Base-by-base conservation (phyloP, 1,140 invertebrate genomes). In the Drosophila tristis region DNA sequence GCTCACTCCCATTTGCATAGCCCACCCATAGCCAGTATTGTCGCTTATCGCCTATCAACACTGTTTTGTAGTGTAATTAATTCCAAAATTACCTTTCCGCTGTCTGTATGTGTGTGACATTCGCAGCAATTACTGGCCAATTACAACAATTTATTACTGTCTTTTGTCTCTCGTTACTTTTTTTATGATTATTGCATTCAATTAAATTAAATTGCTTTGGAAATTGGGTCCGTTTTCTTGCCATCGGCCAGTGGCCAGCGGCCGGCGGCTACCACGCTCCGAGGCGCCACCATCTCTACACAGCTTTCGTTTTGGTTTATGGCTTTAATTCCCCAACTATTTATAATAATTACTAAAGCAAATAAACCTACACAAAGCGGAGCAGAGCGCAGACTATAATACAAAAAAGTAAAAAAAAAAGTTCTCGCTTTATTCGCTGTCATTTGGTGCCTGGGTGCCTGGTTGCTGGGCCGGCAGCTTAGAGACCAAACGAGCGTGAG, bases 161-260 rank as follows among this genome's bases (percentile, higher is more conserved):
- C 58, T 66, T 74, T 63, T 31, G 48, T 45, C 62, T 59, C 57
- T 85, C 56, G 42, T 82, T 71, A 62, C 15, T 73, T 70, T 80
- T 87, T 80, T 81, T 87, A 87, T 81, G 82, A 78, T 74, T 79
- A 76, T 78, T 76, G 79, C 75, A 89, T 76, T 87, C 84, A 89
- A 89, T 87, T 89, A 87, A 89, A 77, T 70, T 84, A 87, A 74
- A 87, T 87, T 89, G 80, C 79, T 80, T 84, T 80, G 58, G 61
- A 87, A 82, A 87, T 87, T 89, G 84, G 74, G 77, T 67, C 73
- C 45, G 71, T 79, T 89, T 78, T 78, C 50, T 55, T 62, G 45
- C 16, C 42, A 43, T 35, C 31, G 63, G 43, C 63, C 63, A 55
- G 49, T 67, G 47, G 63, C 63, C 50, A n/a, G 11, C 2, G 35